Base-by-base conservation (phyloP, 2,113 vertebrate species). In the Polypterus bichir region DNA sequence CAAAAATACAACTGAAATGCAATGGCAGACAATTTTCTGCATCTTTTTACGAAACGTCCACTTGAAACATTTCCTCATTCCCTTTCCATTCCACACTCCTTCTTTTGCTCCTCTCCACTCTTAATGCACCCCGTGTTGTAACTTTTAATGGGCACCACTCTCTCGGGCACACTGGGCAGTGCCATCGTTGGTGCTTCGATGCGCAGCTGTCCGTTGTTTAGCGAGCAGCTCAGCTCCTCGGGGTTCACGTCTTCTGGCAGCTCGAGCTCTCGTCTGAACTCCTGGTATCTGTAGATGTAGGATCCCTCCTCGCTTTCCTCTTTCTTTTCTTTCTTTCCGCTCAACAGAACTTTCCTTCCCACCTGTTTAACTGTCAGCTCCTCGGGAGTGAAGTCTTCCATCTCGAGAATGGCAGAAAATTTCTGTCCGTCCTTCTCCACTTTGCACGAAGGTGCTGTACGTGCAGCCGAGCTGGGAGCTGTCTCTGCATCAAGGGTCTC, bases 121-220 rank as follows among this genome's bases (percentile, higher is more conserved):
- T 27, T 27, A 27, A 27, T 27, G 27, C 27, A 27, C 27, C 27
- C 27, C 27, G 27, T 27, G 27, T 27, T 27, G 27, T 27, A 1
- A 27, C 27, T 27, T 27, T 27, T 27, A 27, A 27, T 27, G 27
- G 27, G 83, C 46, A 87, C 72, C 11, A 84, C 71, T 65, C 83
- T 73, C 72, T 84, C 83, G 27, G 73, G 77, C 47, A 70, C 71
- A 1, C 70, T 79, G 0, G 45, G 9, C 10, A 27, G 27, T 27
- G 27, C 27, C 27, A 27, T 27, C 27, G 1, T 1, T 27, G 27
- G 27, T 27, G 58, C 66, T 62, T 70, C 62, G 27, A 74, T 65
- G 5, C 62, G 64, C 46, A 74, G 60, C 55, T 62, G 59, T 7
- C 72, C 72, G 9, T 64, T 75, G 47, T 64, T 68, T 49, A 74